Percentiles rank a stretch among this genome's conserved stretches.
Conservation (phyloP, 2,113 vertebrate species). For the Chiloscyllium plagiosum region DNA sequence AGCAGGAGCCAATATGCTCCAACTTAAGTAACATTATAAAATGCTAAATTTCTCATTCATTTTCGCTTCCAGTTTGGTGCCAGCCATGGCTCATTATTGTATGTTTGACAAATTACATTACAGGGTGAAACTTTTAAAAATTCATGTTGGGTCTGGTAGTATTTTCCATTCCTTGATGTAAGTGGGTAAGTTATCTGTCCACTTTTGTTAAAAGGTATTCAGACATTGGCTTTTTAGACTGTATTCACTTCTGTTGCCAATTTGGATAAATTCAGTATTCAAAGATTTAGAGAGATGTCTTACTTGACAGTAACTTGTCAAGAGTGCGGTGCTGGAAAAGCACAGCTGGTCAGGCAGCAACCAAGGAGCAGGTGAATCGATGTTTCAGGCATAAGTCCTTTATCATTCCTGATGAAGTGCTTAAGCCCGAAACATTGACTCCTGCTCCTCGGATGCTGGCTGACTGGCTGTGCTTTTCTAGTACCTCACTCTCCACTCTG, state of each 20-base stretch:
- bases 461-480: too few relatives aligned
- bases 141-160: background rate
- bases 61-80: background rate
- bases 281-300: background rate
- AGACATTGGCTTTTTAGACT: background rate
- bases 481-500: too few relatives aligned
- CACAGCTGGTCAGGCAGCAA: too few relatives aligned
- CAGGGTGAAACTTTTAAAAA: background rate
- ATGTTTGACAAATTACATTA: background rate
- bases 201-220: background rate
- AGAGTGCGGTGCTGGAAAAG: too few relatives aligned
- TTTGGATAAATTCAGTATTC: background rate
- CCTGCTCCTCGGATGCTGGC: too few relatives aligned
- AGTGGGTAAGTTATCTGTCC: background rate
- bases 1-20: background rate
- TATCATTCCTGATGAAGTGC: too few relatives aligned
- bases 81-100: background rate
- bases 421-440: too few relatives aligned
- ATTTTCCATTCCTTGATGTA: background rate
- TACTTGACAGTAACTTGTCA: too few relatives aligned
- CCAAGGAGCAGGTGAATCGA: too few relatives aligned
- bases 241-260: background rate
- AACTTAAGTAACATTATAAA: conserved; percentile 19
- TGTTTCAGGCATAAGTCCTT: too few relatives aligned
- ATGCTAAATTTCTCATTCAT: background rate